phyloP scores from a whole-genome alignment of 2,797 vertebrate genomes.

The Amniataba percoides region DNA sequence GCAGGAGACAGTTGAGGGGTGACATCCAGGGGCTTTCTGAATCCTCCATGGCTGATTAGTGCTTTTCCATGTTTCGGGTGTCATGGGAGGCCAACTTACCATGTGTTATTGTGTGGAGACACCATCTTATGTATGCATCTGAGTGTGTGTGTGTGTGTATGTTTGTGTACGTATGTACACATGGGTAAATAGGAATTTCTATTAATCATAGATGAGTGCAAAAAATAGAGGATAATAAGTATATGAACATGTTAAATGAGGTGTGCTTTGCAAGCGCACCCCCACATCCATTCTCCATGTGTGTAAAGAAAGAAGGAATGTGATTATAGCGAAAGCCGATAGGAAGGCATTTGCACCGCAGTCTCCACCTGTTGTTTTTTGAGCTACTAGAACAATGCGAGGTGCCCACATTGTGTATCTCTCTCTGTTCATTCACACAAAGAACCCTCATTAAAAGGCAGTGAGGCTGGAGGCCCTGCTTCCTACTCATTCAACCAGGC shows the following conservation, averaged over 20 bases:
- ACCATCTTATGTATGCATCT: slow-evolving; percentile 25
- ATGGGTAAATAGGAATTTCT: slow-evolving; percentile 18
- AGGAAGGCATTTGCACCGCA: slow-evolving; percentile 50
- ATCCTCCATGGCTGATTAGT: slow-evolving; percentile 76
- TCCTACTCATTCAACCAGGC: slow-evolving; percentile 65
- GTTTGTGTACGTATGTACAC: slow-evolving; percentile 1
- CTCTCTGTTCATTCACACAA: slow-evolving; percentile 70
- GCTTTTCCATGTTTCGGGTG: slow-evolving; percentile 67
- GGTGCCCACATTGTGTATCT: slow-evolving; percentile 53
- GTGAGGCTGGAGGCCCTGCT: slow-evolving; percentile 55
- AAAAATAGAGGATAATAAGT: slow-evolving; percentile 45
- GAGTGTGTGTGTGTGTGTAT: neutral
- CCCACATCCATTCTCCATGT: slow-evolving; percentile 27
- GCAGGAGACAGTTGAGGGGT: slow-evolving; percentile 68
- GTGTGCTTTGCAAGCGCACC: slow-evolving; percentile 33
- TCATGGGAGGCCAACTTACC: slow-evolving; percentile 60
- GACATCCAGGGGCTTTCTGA: slow-evolving; percentile 65
- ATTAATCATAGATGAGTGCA: slow-evolving; percentile 6
- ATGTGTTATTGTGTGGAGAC: slow-evolving; percentile 30
- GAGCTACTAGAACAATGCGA: slow-evolving; percentile 65
- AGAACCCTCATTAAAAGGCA: slow-evolving; percentile 76
- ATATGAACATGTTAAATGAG: slow-evolving; percentile 51
- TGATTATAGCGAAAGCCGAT: slow-evolving; percentile 73
- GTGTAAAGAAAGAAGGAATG: slow-evolving; percentile 56
- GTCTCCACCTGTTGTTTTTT: slow-evolving; percentile 76